Evolutionary conservation across 2,888 invertebrate genomes (phyloP), one percentile per base, ranked within the genome.

Genomic region (Rhagophthalmus giganteus): DNA sequence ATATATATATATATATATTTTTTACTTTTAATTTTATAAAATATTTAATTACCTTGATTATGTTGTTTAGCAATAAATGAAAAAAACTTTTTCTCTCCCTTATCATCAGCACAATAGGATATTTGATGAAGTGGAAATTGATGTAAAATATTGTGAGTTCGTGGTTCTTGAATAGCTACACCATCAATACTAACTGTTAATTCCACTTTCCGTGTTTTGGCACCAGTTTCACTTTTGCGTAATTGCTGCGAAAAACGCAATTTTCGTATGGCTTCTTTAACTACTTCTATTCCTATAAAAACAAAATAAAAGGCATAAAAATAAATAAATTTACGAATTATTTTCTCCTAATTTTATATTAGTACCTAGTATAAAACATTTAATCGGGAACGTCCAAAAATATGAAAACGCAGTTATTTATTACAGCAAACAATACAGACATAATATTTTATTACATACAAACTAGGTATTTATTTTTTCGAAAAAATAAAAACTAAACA

Each of bases 81-180:
- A 77, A 98, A 96, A 78, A 96, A 95, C 65, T 93, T 90, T 75
- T 96, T 97, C 64, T 96, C 96, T 39, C 94, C 93, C 73, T 98
- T 98, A 76, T 98, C 98, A 73, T 98, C 98, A 1, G 98, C 97
- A 78, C 97, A 98, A 78, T 98, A 98, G 1, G 96, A 97, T 77
- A 98, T 98, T 77, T 95, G 86, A 74, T 97, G 96, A 32, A 98
- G 79, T 0, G 97, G 97, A 74, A 96, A 97, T 75, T 95, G 94
- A 76, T 95, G 90, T 70, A 95, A 81, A 47, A 95, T 92, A 69
- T 81, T 89, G 79, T 85, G 86, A 3, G 84, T 81, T 63, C 84
- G 76, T 16, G 86, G 87, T 73, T 87, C 87, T 77, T 87, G 83
- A 65, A 98, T 90, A 44, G 94, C 94, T 34, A 98, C 94, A 30